A percentile compares a stretch with the other conserved stretches of the same genome.
Evolutionary conservation across 2,888 invertebrate species (phyloP).

Genomic region (Germaria angustata): DNA sequence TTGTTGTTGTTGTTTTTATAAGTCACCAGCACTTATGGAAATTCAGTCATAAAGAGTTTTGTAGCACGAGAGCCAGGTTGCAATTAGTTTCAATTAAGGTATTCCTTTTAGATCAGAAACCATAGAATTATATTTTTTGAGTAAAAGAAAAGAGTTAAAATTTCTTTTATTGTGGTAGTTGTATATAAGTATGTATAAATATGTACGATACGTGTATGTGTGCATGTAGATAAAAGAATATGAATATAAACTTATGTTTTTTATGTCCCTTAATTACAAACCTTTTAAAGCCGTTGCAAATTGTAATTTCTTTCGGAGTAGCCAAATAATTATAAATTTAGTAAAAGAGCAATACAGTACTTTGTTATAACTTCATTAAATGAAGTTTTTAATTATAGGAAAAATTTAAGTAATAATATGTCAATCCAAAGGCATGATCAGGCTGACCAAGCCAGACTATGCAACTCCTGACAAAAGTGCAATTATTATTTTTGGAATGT

Average conservation of each 20-base stretch:
- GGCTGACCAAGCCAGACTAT: too few relatives aligned
- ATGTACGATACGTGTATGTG: not conserved
- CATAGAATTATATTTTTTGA: slow-evolving; percentile 16
- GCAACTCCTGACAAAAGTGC: too few relatives aligned
- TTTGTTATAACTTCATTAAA: too few relatives aligned
- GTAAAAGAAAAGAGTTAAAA: slow-evolving; percentile 3
- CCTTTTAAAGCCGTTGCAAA: not conserved
- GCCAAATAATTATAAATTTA: not conserved
- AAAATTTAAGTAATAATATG: too few relatives aligned
- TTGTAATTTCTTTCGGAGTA: not conserved
- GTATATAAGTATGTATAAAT: not conserved
- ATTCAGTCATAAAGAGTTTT: slow-evolving; percentile 46
- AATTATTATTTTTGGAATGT: too few relatives aligned
- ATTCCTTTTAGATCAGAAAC: slow-evolving; percentile 36
- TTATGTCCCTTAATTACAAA: slow-evolving; percentile 42
- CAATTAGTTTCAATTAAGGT: slow-evolving; percentile 57
- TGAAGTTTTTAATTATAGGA: too few relatives aligned
- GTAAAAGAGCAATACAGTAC: too few relatives aligned
- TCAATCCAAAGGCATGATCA: too few relatives aligned
- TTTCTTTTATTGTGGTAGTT: not conserved
- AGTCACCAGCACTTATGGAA: slow-evolving; percentile 53
- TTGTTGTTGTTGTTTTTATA: not conserved
- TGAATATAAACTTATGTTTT: not conserved
- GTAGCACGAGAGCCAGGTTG: slow-evolving; percentile 38
- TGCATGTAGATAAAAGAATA: not conserved